Percentiles rank a stretch among this genome's conserved stretches.
Evolutionary conservation across 2,113 vertebrate genomes (phyloP).

Genomic region (Protobothrops flavoviridis): DNA sequence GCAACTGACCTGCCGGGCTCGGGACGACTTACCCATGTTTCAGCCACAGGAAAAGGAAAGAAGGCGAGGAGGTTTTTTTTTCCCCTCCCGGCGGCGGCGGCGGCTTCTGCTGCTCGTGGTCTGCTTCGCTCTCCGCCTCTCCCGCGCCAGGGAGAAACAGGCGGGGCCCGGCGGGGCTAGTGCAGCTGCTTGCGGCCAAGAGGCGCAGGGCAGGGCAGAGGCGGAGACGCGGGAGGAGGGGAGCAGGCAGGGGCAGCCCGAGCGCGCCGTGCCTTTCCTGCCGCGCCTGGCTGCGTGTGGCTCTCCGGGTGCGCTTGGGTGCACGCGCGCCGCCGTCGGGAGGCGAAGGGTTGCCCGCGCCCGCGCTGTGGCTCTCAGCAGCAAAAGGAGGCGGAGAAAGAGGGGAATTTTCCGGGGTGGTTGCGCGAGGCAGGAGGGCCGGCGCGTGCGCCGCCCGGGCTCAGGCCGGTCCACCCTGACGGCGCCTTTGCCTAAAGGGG

Average conservation of each 20-base stretch:
- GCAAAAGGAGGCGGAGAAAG: constrained; percentile 8
- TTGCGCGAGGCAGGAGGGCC: not conserved
- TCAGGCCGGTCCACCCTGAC: not conserved
- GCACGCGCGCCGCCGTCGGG: not conserved
- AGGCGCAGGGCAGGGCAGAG: not conserved
- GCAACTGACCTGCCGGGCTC: not conserved
- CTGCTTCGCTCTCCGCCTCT: not conserved
- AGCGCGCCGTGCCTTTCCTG: not conserved
- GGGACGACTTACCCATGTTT: constrained; percentile 58
- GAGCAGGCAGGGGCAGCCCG: not conserved
- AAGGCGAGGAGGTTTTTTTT: too few relatives aligned
- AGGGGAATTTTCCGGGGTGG: not conserved
- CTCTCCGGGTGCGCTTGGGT: not conserved
- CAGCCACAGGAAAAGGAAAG: constrained; percentile 17
- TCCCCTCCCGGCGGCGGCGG: not conserved
- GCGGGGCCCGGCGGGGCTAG: not conserved
- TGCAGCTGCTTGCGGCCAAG: constrained; percentile 3
- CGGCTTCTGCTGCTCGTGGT: not conserved
- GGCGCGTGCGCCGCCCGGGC: not conserved
- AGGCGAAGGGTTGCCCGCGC: not conserved
- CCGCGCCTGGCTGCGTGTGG: not conserved
- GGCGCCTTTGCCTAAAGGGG: not conserved
- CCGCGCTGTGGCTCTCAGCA: not conserved
- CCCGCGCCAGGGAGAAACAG: not conserved
- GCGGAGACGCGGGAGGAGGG: not conserved